Percentiles rank a stretch among this genome's conserved stretches.
phyloP scores from a whole-genome alignment of 2,113 vertebrate genomes.

The Eudorcas thomsonii region DNA sequence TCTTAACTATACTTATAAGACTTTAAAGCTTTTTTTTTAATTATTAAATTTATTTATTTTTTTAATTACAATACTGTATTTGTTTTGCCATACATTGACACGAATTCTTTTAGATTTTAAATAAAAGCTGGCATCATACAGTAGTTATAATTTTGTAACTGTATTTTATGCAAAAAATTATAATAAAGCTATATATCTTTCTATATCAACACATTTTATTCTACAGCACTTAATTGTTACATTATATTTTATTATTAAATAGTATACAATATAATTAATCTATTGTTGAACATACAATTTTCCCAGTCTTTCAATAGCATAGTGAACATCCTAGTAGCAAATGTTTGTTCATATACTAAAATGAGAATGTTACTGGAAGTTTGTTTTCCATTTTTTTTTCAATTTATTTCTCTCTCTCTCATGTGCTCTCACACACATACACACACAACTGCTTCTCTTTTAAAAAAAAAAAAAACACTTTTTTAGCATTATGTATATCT shows the following conservation, averaged over 20 bases:
- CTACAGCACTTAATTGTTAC: neutral
- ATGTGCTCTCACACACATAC: neutral
- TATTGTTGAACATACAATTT: neutral
- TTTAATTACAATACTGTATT: too few species aligned
- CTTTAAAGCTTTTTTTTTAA: neutral
- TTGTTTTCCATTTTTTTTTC: neutral
- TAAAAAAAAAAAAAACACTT: neutral
- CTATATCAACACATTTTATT: neutral
- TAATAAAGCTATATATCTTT: neutral
- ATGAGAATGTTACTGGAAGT: neutral
- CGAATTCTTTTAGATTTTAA: neutral
- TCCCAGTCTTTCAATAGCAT: neutral
- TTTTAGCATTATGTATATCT: neutral
- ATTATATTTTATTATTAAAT: neutral
- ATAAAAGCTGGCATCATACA: neutral
- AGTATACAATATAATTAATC: neutral
- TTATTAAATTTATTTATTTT: too few species aligned
- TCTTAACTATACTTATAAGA: neutral
- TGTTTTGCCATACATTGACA: too few species aligned
- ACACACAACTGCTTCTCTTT: neutral
- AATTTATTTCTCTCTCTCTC: neutral
- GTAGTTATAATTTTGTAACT: neutral
- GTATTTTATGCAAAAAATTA: neutral
- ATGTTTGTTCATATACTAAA: neutral
- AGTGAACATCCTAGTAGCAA: neutral